phyloP scores from a whole-genome alignment of 2,797 vertebrate species.

The Petrocephalus schoutedeni region DNA sequence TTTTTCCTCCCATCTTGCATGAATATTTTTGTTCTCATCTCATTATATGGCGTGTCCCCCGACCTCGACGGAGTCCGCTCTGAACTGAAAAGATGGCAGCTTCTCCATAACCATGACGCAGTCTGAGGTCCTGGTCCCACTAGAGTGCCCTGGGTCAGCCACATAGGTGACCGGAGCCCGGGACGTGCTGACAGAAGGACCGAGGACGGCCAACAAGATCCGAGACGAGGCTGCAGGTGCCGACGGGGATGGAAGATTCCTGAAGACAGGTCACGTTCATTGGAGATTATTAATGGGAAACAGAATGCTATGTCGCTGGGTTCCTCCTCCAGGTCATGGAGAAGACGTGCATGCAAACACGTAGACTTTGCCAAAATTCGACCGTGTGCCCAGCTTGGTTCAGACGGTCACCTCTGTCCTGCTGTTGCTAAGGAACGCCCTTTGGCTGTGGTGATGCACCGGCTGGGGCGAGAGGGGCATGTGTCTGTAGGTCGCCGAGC shows the following conservation, averaged over 20 bases:
- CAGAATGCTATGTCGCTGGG: not conserved
- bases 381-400: conserved; percentile 28
- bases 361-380: not conserved
- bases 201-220: not conserved
- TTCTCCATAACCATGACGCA: conserved; percentile 48
- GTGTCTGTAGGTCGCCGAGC: conserved; percentile 54
- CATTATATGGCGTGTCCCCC: not conserved
- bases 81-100: conserved; percentile 56
- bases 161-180: not conserved
- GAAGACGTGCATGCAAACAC: not conserved
- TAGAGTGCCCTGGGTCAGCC: conserved; percentile 23
- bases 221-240: not conserved
- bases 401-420: conserved; percentile 89
- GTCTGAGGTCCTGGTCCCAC: conserved; percentile 48
- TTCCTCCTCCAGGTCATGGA: not conserved
- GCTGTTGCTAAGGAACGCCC: conserved; percentile 83
- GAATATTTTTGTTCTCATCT: not conserved
- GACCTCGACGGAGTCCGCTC: conserved; percentile 49
- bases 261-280: not conserved
- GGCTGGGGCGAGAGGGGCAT: conserved; percentile 48
- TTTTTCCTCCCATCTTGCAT: not conserved
- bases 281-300: not conserved
- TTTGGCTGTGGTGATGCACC: conserved; percentile 57
- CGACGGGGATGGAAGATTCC: conserved; percentile 22
- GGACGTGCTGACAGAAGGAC: not conserved